Percentiles rank a stretch among this genome's conserved stretches.
Conservation (phyloP, 2,113 vertebrate genomes). For the Tragelaphus strepsiceros region DNA sequence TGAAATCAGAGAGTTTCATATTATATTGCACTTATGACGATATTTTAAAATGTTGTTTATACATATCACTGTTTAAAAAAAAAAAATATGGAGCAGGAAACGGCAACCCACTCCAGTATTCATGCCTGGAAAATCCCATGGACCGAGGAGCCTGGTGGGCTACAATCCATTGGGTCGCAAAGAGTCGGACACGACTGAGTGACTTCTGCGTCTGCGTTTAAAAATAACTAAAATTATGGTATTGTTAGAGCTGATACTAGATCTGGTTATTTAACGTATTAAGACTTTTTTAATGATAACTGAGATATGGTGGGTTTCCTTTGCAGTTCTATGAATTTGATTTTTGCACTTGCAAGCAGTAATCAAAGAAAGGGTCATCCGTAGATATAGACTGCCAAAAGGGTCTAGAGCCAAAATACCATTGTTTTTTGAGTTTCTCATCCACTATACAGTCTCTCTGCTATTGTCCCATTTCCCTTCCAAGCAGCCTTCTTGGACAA, state of each 20-base stretch:
- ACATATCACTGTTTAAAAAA: neutral
- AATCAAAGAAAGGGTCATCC: neutral
- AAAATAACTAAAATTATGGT: neutral
- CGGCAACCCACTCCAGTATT: no score
- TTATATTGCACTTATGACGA: neutral
- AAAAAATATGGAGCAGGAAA: neutral
- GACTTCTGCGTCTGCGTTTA: neutral
- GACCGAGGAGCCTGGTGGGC: no score
- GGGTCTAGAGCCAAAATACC: neutral
- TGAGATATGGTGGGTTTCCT: neutral
- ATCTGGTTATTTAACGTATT: neutral
- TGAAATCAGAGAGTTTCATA: neutral
- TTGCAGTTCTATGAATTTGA: neutral
- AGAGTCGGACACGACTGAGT: no score
- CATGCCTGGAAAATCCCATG: no score
- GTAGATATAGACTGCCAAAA: neutral
- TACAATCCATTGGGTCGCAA: no score
- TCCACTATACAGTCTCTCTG: neutral
- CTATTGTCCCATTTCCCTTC: neutral
- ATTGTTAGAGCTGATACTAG: neutral
- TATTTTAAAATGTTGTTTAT: neutral
- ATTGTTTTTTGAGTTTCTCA: neutral
- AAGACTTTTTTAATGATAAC: neutral
- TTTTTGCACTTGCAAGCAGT: neutral
- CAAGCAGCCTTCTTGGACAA: neutral